Evolutionary conservation across 2,888 invertebrate genomes (phyloP).

Genomic region (Ectemnius lituratus): DNA sequence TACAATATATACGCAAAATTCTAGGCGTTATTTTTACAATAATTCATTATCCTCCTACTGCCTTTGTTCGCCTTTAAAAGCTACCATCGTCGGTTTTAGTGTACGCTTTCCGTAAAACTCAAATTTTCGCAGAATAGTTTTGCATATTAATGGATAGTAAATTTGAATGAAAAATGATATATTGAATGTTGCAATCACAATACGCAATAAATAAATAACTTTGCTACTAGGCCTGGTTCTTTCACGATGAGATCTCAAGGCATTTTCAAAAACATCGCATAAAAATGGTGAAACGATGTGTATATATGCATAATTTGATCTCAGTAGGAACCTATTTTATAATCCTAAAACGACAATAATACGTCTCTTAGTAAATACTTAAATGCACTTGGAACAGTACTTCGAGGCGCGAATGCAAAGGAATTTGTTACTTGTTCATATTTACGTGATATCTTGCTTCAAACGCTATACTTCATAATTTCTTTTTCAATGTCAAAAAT

Average conservation of each 20-base stretch:
- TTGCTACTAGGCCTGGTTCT: constrained; percentile 68
- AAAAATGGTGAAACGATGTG: constrained; percentile 51
- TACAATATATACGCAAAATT: constrained; percentile 74
- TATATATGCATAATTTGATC: constrained; percentile 61
- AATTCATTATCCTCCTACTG: constrained; percentile 68
- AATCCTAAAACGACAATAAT: constrained; percentile 63
- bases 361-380: constrained; percentile 64
- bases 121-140: constrained; percentile 56
- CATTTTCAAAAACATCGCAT: constrained; percentile 71
- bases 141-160: constrained; percentile 16
- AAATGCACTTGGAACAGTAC: constrained; percentile 70
- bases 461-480: constrained; percentile 24
- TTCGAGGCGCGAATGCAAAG: constrained; percentile 53
- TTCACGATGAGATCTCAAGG: constrained; percentile 69
- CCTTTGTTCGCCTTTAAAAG: constrained; percentile 64
- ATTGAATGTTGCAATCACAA: constrained; percentile 35
- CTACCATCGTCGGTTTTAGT: constrained; percentile 61
- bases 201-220: constrained; percentile 53
- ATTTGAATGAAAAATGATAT: constrained; percentile 28
- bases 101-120: constrained; percentile 65
- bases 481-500: constrained; percentile 49
- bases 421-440: constrained; percentile 35
- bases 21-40: constrained; percentile 75
- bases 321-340: constrained; percentile 69
- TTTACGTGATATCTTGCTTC: constrained; percentile 21